Evolutionary conservation across 2,113 vertebrate genomes (phyloP), one percentile per base, ranked within the genome.

Genomic region (Pelusios castaneus): DNA sequence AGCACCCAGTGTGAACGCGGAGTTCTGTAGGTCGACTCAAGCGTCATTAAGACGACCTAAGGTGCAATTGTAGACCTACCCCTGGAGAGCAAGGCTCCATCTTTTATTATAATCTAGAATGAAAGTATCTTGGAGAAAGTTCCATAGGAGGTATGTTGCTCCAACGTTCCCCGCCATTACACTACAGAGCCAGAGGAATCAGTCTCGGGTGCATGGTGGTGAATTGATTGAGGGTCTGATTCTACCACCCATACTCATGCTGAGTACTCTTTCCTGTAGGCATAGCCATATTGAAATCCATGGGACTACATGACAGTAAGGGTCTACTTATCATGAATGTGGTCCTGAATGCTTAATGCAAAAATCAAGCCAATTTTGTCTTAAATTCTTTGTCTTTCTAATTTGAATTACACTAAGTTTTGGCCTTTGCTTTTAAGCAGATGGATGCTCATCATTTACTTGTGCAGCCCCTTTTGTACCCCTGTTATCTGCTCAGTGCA

Each of bases 381-480:
- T 56, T 94, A 75, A 92, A 88, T 91, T 67, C 81, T 55, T 95
- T 34, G 60, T 43, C 79, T 89, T 83, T 60, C 90, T 93, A 51
- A 87, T 91, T 60, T 70, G 70, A 87, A 87, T 90, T 54, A 29
- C 60, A 92, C 89, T 24, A 70, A 92, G 85, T 91, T 92, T 86
- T 93, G 87, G 85, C 90, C 54, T 95, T 89, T 95, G 85, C 25
- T 88, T 94, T 95, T 55, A 86, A 86, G 93, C 89, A 92, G 92
- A 89, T 82, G 93, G 89, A 85, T 80, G 88, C 4, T 94, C 94
- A 49, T 85, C 52, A 89, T 95, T 85, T 85, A 85, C 85, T 92
- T 84, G 49, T 3, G 43, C 4, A 70, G 45, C 38, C 13, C 88
- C 58, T 95, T 97, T 96, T 96, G 91, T 94, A 90, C 85, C 90